Evolutionary conservation across 2,113 vertebrate genomes (phyloP).

Genomic region (Cisticola juncidis): DNA sequence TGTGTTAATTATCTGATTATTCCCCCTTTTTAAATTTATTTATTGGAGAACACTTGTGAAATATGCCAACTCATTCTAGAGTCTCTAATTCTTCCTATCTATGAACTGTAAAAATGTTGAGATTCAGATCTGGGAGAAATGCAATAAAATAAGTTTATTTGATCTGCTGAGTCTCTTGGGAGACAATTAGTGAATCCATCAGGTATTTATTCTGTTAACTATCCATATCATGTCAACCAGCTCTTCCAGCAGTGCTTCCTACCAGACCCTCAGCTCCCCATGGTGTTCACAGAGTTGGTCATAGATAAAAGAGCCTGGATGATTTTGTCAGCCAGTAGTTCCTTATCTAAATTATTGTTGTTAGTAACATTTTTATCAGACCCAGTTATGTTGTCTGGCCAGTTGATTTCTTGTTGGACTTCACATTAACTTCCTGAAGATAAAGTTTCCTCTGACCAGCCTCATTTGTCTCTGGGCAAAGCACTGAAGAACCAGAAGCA

Average conservation of each 20-base stretch:
- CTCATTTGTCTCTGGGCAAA: neutral
- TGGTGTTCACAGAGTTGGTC: neutral
- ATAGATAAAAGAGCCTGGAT: neutral
- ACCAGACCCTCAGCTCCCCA: neutral
- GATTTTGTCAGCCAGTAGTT: neutral
- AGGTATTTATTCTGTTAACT: neutral
- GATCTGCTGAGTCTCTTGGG: neutral
- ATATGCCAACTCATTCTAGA: neutral
- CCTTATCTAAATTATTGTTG: neutral
- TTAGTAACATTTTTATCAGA: neutral
- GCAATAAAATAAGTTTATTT: neutral
- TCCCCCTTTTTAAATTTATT: neutral
- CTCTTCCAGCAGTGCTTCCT: neutral
- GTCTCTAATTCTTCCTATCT: neutral
- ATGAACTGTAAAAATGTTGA: neutral
- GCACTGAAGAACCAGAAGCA: neutral
- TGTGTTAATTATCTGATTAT: neutral
- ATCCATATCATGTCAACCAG: neutral
- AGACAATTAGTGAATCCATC: neutral
- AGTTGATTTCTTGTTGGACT: neutral
- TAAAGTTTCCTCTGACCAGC: neutral
- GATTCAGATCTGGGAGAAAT: neutral
- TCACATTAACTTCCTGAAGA: neutral
- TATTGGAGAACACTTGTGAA: neutral
- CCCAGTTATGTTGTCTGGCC: neutral